Evolutionary conservation across 2,888 invertebrate species (phyloP).

Genomic region (Heliconius hortense): DNA sequence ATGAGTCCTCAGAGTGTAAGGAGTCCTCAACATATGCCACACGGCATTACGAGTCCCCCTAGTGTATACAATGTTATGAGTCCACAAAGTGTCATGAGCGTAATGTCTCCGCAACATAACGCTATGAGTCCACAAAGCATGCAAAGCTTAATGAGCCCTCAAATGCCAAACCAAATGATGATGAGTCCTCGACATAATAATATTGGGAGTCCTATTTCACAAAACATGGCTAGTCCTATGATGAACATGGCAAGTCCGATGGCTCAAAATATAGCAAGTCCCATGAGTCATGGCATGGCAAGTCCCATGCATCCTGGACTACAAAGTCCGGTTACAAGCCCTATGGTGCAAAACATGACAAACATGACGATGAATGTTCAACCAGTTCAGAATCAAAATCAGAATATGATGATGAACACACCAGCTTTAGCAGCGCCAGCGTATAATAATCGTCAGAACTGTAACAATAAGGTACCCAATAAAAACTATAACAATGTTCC

Average conservation of each 20-base stretch:
- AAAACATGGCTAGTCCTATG: slow-evolving; percentile 68
- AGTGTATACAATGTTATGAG: slow-evolving; percentile 76
- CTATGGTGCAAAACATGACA: slow-evolving; percentile 72
- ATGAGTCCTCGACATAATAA: slow-evolving; percentile 75
- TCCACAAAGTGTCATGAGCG: slow-evolving; percentile 76
- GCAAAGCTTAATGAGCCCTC: slow-evolving; percentile 75
- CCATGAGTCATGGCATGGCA: slow-evolving; percentile 71
- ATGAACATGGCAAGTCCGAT: slow-evolving; percentile 70
- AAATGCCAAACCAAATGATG: slow-evolving; percentile 74
- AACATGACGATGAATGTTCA: slow-evolving; percentile 69
- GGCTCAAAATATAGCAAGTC: slow-evolving; percentile 75
- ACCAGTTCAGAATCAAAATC: slow-evolving; percentile 50
- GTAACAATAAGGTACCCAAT: slow-evolving; percentile 62
- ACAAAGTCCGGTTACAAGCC: slow-evolving; percentile 56
- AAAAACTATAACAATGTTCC: slow-evolving; percentile 62
- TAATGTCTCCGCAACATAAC: slow-evolving; percentile 77
- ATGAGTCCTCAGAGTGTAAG: slow-evolving; percentile 76
- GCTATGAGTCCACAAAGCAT: slow-evolving; percentile 77
- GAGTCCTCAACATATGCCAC: slow-evolving; percentile 69
- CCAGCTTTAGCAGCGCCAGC: slow-evolving; percentile 50
- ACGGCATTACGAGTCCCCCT: slow-evolving; percentile 73
- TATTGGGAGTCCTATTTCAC: slow-evolving; percentile 58
- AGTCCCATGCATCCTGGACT: slow-evolving; percentile 74
- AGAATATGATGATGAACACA: slow-evolving; percentile 61
- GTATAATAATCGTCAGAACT: slow-evolving; percentile 62